Evolutionary conservation across 2,797 vertebrate genomes (phyloP), one percentile per base, ranked within the genome.

Genomic region (Psittacula echo): DNA sequence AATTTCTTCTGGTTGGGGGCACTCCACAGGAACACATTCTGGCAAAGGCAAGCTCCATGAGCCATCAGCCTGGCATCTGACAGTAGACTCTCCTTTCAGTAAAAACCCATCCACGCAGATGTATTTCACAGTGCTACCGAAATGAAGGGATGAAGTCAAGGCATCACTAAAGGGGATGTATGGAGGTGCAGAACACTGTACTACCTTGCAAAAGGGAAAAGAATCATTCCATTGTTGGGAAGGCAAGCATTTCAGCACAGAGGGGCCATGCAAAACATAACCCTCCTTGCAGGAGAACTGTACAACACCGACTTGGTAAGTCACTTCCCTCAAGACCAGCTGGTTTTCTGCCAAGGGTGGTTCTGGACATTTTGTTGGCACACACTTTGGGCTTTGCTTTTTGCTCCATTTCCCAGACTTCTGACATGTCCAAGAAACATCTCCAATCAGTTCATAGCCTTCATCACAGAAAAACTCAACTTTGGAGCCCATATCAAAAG

Each of bases 211-310:
- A 62, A 98, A 92, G 3, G 99, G 99, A 93, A 99, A 99, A 11
- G 99, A 98, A 94, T 98, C 98, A 62, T 99, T 99, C 99, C 99
- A 99, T 74, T 98, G 98, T 89, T 98, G 99, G 6, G 99, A 98
- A 0, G 97, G 96, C 51, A 99, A 98, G 92, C 99, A 99, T 88
- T 98, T 99, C 68, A 99, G 98, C 48, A 98, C 95, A 24, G 96
- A 97, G 27, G 99, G 98, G 3, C 99, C 99, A 62, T 98, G 98
- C 2, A 99, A 98, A 54, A 98, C 97, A 24, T 98, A 99, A 16
- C 99, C 99, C 8, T 99, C 98, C 94, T 98, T 98, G 90, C 99
- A 99, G 50, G 98, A 99, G 88, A 99, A 97, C 45, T 98, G 98
- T 71, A 99, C 98, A 21, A 98, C 98, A 32, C 99, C 98, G 0